These are phyloP conservation scores for Choristoneura fumiferana DNA, from an alignment of 1,140 invertebrate genomes.

Conservation along the genomic window DNA sequence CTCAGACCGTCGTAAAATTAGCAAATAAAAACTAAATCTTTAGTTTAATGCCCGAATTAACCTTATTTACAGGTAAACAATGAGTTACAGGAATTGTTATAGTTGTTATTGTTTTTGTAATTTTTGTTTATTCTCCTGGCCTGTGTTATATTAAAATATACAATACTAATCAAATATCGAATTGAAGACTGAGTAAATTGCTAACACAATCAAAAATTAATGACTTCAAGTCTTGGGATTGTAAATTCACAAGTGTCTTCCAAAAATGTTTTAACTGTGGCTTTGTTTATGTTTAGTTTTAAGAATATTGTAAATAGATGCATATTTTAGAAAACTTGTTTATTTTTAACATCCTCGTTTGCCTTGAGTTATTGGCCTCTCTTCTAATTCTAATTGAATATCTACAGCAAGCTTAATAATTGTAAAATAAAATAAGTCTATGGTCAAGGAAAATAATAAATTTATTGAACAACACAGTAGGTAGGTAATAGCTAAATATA, in stretches of 20 bases:
- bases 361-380: too few relatives aligned
- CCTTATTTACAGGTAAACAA: conserved; percentile 3
- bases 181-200: conserved; percentile 4
- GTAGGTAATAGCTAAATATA: too few relatives aligned
- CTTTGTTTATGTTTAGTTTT: conserved; percentile 5
- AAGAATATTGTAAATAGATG: conserved; percentile 17
- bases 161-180: neutral
- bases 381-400: too few relatives aligned
- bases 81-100: conserved; percentile 1
- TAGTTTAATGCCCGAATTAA: neutral
- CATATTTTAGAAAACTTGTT: too few relatives aligned
- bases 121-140: neutral
- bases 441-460: neutral
- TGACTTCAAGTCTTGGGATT: too few relatives aligned
- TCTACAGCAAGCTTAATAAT: too few relatives aligned
- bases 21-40: conserved; percentile 34
- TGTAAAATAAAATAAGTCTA: conserved; percentile 16
- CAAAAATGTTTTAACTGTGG: too few relatives aligned
- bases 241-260: neutral
- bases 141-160: neutral
- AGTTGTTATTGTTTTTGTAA: neutral
- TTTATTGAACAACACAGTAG: neutral
- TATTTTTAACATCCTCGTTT: too few relatives aligned
- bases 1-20: conserved; percentile 87
- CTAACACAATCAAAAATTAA: neutral